These are phyloP conservation scores for Platycercus adscitus DNA, from an alignment of 2,113 vertebrate species.

Conservation along the genomic window DNA sequence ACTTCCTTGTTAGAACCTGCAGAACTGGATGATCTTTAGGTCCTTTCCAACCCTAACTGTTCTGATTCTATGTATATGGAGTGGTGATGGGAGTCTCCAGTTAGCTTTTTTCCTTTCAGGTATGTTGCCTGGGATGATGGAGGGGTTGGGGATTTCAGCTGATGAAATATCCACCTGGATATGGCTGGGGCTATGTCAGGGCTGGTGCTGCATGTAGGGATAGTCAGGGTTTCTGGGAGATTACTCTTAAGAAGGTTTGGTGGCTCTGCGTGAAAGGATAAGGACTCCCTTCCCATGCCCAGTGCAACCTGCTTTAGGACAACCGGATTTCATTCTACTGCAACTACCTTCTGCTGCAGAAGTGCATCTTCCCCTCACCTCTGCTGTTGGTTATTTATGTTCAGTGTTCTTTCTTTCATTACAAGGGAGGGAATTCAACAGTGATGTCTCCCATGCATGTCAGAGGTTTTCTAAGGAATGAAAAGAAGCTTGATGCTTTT, in stretches of 20 bases:
- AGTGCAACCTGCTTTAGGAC: background rate
- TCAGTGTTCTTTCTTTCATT: background rate
- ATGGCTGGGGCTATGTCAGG: background rate
- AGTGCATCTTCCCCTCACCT: background rate
- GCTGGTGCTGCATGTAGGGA: background rate
- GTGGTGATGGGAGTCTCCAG: fast-evolving
- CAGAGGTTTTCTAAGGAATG: background rate
- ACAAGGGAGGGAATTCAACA: background rate
- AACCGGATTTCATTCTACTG: background rate
- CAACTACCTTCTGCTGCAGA: background rate
- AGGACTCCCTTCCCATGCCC: background rate
- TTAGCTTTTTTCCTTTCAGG: background rate
- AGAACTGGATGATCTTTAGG: background rate
- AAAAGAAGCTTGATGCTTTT: background rate
- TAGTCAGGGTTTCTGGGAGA: background rate
- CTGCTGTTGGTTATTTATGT: background rate
- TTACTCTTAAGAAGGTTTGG: background rate
- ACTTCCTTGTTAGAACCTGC: background rate
- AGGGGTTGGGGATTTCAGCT: background rate
- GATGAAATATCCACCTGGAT: background rate
- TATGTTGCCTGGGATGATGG: background rate
- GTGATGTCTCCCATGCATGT: background rate
- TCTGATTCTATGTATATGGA: background rate
- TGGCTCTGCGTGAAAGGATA: background rate
- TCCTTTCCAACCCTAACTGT: background rate